These are phyloP conservation scores for Alloplasta piceator DNA, from an alignment of 2,888 invertebrate genomes.

Conservation along the genomic window DNA sequence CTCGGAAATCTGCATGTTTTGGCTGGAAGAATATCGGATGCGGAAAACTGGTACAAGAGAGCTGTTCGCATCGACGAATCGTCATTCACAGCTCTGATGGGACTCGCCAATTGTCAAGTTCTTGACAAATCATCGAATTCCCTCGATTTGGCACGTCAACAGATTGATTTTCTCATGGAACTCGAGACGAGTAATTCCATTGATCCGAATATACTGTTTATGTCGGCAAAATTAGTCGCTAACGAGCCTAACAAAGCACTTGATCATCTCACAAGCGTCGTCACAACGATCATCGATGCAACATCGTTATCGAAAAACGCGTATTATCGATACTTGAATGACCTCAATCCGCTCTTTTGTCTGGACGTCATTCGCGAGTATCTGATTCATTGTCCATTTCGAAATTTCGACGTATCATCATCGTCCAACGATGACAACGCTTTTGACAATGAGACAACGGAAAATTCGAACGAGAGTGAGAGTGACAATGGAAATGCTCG, in stretches of 20 bases:
- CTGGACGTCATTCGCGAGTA: conserved; percentile 91
- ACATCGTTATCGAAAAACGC: conserved; percentile 84
- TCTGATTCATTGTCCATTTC: conserved; percentile 89
- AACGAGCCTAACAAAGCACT: conserved; percentile 85
- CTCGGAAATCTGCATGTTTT: conserved; percentile 92
- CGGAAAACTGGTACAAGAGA: conserved; percentile 90
- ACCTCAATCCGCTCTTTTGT: conserved; percentile 94
- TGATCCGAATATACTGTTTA: conserved; percentile 88
- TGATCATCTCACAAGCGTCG: conserved; percentile 86
- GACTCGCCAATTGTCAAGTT: conserved; percentile 91
- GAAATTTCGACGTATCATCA: conserved; percentile 76
- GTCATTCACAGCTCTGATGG: conserved; percentile 91
- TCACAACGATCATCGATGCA: conserved; percentile 84
- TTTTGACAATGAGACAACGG: neutral
- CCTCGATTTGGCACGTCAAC: conserved; percentile 91
- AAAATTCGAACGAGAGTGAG: conserved; percentile 49
- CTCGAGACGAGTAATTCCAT: conserved; percentile 87
- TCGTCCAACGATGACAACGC: conserved; percentile 13
- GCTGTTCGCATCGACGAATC: conserved; percentile 94
- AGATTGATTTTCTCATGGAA: conserved; percentile 94
- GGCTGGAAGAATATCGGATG: conserved; percentile 90
- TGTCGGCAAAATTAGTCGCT: conserved; percentile 88
- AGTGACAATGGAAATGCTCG: conserved; percentile 19
- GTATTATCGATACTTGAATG: conserved; percentile 89
- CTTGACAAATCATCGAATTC: conserved; percentile 84